These are phyloP conservation scores for Actenoides hombroni DNA, from an alignment of 2,113 vertebrate genomes.

Conservation along the genomic window DNA sequence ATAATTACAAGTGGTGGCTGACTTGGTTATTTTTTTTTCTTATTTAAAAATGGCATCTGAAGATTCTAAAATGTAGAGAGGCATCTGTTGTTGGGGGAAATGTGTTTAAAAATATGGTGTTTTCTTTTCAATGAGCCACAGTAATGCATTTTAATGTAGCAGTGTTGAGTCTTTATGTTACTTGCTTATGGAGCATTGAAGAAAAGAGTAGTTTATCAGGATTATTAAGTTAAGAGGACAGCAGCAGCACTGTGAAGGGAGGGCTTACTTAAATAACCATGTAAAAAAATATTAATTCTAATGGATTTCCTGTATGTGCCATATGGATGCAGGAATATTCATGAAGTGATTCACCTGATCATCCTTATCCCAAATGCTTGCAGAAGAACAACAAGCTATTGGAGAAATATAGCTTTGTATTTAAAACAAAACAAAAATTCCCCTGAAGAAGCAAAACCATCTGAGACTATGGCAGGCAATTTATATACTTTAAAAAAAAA, in stretches of 20 bases:
- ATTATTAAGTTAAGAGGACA: neutral
- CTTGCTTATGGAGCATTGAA: neutral
- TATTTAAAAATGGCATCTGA: neutral
- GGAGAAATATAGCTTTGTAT: neutral
- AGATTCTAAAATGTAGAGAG: neutral
- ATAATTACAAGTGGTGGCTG: neutral
- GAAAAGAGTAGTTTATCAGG: neutral
- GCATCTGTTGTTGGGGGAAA: neutral
- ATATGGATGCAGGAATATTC: neutral
- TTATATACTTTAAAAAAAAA: neutral
- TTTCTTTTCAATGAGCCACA: neutral
- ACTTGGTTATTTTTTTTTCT: neutral
- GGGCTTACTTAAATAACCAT: neutral
- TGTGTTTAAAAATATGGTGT: neutral
- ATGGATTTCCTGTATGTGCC: neutral
- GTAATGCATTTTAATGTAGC: neutral
- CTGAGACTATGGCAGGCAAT: neutral
- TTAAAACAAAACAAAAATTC: neutral
- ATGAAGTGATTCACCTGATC: neutral
- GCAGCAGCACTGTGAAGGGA: neutral
- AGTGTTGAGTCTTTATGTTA: neutral
- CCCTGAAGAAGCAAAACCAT: neutral
- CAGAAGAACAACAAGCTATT: neutral
- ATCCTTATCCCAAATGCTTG: neutral
- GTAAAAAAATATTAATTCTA: neutral